Evolutionary conservation across 2,888 invertebrate species (phyloP).

Genomic region (Lobophora halterata): DNA sequence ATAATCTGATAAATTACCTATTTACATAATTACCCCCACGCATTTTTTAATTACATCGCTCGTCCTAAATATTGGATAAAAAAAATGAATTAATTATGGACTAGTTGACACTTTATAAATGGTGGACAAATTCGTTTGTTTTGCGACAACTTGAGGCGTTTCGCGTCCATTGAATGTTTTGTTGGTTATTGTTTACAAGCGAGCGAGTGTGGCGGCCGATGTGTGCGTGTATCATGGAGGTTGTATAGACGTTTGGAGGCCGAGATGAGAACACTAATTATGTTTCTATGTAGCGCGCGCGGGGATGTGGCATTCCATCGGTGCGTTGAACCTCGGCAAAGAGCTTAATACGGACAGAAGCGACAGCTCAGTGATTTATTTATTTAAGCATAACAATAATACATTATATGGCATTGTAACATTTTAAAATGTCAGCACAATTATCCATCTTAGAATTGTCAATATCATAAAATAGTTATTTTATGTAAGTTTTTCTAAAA

Average conservation of each 20-base stretch:
- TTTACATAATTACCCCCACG: slow-evolving; percentile 29
- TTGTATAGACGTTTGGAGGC: slow-evolving; percentile 48
- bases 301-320: slow-evolving; percentile 67
- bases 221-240: slow-evolving; percentile 47
- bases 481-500: no score
- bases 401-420: background rate
- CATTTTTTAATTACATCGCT: slow-evolving; percentile 30
- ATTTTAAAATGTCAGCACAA: no score
- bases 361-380: slow-evolving; percentile 17
- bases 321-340: slow-evolving; percentile 53
- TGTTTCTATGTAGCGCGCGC: slow-evolving; percentile 67
- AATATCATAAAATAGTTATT: no score
- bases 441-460: no score
- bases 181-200: slow-evolving; percentile 17
- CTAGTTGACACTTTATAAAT: slow-evolving; percentile 36
- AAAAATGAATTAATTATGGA: slow-evolving; percentile 49
- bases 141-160: slow-evolving; percentile 1
- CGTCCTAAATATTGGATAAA: slow-evolving; percentile 36
- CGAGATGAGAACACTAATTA: slow-evolving; percentile 74
- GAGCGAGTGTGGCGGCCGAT: slow-evolving; percentile 41
- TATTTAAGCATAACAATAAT: background rate
- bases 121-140: slow-evolving; percentile 3
- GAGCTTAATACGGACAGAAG: slow-evolving; percentile 32
- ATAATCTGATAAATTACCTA: slow-evolving; percentile 29
- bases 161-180: slow-evolving; percentile 28